Conservation (phyloP, 2,888 invertebrate genomes). For the Siphonodentalium dalli region DNA sequence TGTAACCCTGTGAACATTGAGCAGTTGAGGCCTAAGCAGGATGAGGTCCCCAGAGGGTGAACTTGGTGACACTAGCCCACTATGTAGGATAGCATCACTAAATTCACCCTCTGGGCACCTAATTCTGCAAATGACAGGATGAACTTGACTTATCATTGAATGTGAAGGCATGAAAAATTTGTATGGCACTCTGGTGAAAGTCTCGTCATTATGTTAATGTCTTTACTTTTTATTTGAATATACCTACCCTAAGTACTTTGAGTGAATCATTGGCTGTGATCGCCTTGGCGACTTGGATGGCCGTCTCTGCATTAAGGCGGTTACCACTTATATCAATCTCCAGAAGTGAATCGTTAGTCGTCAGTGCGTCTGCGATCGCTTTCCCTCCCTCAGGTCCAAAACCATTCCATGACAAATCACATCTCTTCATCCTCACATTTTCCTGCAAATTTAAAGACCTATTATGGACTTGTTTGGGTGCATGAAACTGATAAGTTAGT, state of each 20-base stretch:
- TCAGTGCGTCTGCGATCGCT: slow-evolving; percentile 59
- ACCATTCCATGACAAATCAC: slow-evolving; percentile 63
- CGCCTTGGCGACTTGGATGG: slow-evolving; percentile 53
- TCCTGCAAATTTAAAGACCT: slow-evolving; percentile 46
- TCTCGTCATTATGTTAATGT: neutral
- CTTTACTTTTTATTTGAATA: neutral
- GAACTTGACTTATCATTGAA: too few species aligned
- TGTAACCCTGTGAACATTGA: neutral
- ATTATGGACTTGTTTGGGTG: too few species aligned
- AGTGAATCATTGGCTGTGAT: slow-evolving; percentile 57
- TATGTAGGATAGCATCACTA: too few species aligned
- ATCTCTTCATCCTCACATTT: slow-evolving; percentile 58
- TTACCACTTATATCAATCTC: slow-evolving; percentile 62
- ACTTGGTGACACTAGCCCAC: too few species aligned
- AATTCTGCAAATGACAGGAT: too few species aligned
- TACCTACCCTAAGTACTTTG: slow-evolving; percentile 48
- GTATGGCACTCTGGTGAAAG: neutral
- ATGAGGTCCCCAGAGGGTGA: too few species aligned
- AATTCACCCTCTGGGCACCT: too few species aligned
- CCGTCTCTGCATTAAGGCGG: slow-evolving; percentile 52
- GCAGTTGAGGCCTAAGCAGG: too few species aligned
- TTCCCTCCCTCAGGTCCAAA: slow-evolving; percentile 60
- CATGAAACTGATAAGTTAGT: too few species aligned
- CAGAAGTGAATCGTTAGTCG: slow-evolving; percentile 52
- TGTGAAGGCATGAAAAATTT: neutral